Conservation (phyloP, 2,888 invertebrate species). For the Microdon myrmicae region DNA sequence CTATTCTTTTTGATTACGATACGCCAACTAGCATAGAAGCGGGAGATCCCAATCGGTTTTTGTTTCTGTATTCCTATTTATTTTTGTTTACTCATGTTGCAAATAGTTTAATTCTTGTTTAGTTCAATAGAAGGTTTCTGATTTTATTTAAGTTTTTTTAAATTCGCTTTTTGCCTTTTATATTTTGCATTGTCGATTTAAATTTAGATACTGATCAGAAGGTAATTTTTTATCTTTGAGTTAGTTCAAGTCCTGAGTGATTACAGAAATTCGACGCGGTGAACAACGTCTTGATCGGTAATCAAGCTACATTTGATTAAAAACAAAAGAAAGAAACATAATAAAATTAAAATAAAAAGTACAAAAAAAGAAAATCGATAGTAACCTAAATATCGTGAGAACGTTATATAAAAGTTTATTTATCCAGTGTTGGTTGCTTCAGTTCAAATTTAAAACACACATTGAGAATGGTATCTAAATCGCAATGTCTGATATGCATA, state of each 20-base stretch:
- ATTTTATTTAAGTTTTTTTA: conserved; percentile 23
- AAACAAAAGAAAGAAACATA: too few relatives aligned
- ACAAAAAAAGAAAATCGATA: too few relatives aligned
- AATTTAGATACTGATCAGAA: conserved; percentile 58
- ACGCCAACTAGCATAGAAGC: conserved; percentile 38
- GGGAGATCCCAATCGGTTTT: conserved; percentile 32
- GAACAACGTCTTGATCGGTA: conserved; percentile 55
- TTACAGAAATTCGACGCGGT: conserved; percentile 59
- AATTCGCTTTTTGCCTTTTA: conserved; percentile 10
- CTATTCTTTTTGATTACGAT: conserved; percentile 28
- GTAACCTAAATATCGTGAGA: conserved; percentile 7
- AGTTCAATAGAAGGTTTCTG: conserved; percentile 37
- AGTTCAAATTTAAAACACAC: too few relatives aligned
- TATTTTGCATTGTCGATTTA: conserved; percentile 34
- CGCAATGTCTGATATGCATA: too few relatives aligned
- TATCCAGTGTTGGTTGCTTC: conserved; percentile 37
- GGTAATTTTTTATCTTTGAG: conserved; percentile 61
- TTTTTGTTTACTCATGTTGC: conserved; percentile 2
- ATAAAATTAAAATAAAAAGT: too few relatives aligned
- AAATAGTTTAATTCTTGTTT: conserved; percentile 28
- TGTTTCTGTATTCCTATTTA: conserved; percentile 2
- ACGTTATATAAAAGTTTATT: conserved; percentile 25
- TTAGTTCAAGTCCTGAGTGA: conserved; percentile 59
- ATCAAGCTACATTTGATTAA: conserved; percentile 31
- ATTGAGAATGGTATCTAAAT: too few relatives aligned